A percentile compares a stretch with the other conserved stretches of the same genome.
Evolutionary conservation across 2,888 invertebrate species (phyloP).

Genomic region (Drosophila recens): DNA sequence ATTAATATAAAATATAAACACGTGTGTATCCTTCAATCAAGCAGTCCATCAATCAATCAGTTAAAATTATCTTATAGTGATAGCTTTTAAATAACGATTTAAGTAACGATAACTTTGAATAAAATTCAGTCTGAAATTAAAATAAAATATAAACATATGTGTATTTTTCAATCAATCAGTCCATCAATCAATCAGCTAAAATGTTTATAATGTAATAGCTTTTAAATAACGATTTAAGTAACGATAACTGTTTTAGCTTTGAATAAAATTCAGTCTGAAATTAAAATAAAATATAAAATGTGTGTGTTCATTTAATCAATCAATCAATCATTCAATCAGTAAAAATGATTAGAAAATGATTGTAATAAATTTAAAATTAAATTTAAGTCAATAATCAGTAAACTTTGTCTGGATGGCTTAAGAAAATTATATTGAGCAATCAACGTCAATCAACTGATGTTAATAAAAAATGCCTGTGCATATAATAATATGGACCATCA

Average conservation of each 20-base stretch:
- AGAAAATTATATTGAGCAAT: background rate
- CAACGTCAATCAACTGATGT: background rate
- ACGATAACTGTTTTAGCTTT: constrained; percentile 14
- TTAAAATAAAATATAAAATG: background rate
- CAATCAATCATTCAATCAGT: background rate
- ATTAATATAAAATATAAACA: background rate
- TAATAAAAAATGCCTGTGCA: background rate
- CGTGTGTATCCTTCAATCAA: background rate
- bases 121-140: constrained; percentile 50
- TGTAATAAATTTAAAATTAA: too few species aligned
- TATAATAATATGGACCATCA: background rate
- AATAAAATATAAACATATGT: background rate
- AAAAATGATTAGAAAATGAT: too few species aligned
- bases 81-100: constrained; percentile 50
- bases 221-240: constrained; percentile 22
- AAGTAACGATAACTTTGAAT: constrained; percentile 54
- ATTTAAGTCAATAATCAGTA: too few species aligned
- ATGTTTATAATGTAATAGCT: constrained; percentile 60
- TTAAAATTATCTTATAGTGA: too few species aligned
- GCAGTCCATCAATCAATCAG: background rate
- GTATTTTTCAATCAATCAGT: background rate
- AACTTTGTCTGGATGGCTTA: background rate
- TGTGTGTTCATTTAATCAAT: background rate
- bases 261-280: constrained; percentile 66
- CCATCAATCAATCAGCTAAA: background rate